Percentiles rank a stretch among this genome's conserved stretches.
Conservation (phyloP, 2,888 invertebrate genomes). For the Tetrapedia diversipes region DNA sequence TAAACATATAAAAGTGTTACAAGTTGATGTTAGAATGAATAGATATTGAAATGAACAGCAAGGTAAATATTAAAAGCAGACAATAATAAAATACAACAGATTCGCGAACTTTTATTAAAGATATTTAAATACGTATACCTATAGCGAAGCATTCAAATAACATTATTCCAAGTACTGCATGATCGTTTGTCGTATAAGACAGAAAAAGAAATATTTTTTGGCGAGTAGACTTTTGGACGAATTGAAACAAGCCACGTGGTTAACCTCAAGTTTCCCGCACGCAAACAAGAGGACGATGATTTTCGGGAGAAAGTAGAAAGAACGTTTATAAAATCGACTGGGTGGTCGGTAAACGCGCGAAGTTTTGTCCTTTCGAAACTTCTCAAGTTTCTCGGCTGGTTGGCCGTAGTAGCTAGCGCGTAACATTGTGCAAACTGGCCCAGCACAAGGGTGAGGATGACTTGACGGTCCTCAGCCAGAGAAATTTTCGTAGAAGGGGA, state of each 20-base stretch:
- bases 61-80: no score
- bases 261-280: slow-evolving; percentile 35
- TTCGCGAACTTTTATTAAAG: no score
- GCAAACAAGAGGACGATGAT: slow-evolving; percentile 59
- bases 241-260: slow-evolving; percentile 43
- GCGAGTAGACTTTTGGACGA: slow-evolving; percentile 5
- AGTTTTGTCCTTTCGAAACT: slow-evolving; percentile 68
- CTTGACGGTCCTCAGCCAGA: slow-evolving; percentile 26
- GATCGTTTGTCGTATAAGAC: no score
- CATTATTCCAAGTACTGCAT: no score
- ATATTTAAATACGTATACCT: no score
- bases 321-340: slow-evolving; percentile 66
- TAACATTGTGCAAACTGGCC: slow-evolving; percentile 58
- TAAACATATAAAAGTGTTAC: no score
- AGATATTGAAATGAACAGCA: no score
- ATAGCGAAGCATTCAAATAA: no score
- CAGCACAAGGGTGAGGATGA: slow-evolving; percentile 49
- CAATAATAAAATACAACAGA: no score
- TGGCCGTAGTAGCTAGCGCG: slow-evolving; percentile 54
- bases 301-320: slow-evolving; percentile 48
- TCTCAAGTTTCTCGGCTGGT: slow-evolving; percentile 59
- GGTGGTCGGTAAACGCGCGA: slow-evolving; percentile 61
- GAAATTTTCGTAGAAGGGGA: slow-evolving; percentile 53
- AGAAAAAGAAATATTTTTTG: not conserved
- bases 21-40: no score